Base-by-base conservation (phyloP, 2,113 vertebrate species). In the Lontra canadensis region DNA sequence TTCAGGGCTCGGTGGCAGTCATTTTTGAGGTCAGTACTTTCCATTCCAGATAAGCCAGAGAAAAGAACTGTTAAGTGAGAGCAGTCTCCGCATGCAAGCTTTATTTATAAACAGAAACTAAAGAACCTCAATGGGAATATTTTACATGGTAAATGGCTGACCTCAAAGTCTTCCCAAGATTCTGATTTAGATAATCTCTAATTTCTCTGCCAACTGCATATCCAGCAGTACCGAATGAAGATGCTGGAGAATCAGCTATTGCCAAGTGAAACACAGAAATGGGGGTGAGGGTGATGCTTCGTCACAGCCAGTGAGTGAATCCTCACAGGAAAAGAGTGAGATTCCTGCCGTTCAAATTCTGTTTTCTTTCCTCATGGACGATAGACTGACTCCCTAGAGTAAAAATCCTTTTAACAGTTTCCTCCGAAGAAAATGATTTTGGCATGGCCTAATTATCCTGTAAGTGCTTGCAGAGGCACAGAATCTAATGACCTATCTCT, bases 11-110 rank as follows among this genome's bases (percentile, higher is more conserved):
- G 3, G 69, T 49, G 57, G 71, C 94, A 78, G 85, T 59, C 47
- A 39, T 78, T 86, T 76, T 8, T 81, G 94, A 96, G 89, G 81
- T 97, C 96, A 85, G 65, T 65, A 97, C 88, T 97, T 98, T 97
- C 94, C 96, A 95, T 95, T 85, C 82, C 73, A 88, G 86, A 95
- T 95, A 96, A 96, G 42, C 39, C 55, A 88, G 57, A 96, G 94
- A 95, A 85, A 95, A 42, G 52, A 74, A 83, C 36, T 80, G 71
- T 67, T 94, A 79, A 84, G 34, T 55, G 25, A 94, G 36, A 73
- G 34, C 80, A 73, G 34, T 25, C 44, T 80, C 67, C 7, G 18
- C 21, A 21, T 34, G 36, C 57, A 49, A 91, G 49, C 49, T 80
- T 84, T 91, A 82, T 95, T 95, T 91, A 71, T 65, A 57, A 69